Evolutionary conservation across 2,888 invertebrate genomes (phyloP), one percentile per base, ranked within the genome.

Genomic region (Polyploca ridens): DNA sequence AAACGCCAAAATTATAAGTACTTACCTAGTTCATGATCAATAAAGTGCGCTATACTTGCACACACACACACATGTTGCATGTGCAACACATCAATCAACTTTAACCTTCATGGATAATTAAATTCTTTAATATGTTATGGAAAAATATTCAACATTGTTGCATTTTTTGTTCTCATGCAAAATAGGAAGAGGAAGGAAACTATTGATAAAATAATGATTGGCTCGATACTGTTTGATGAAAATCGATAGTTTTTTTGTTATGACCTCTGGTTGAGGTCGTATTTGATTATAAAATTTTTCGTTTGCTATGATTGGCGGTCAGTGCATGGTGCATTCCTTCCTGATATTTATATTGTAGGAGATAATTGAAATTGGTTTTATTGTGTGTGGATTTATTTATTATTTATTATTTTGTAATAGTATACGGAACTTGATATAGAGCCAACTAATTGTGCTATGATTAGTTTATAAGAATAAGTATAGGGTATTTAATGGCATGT

Each of bases 231-330:
- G 61, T 41, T 61, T 41, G 38, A 14, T 19, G 61, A 65, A 69
- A 67, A 69, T 63, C 66, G 71, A 61, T 61, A 44, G 58, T 58
- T 58, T 63, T 63, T 62, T 49, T 66, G 64, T 64, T 38, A 49
- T 63, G 72, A 66, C 78, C 79, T 76, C 69, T 57, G 38, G 11
- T 38, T 60, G 54, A 66, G 69, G 70, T 61, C 68, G 13, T 62
- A 66, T 69, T 69, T 69, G 66, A 75, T 75, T 75, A 68, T 69
- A 33, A 69, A 54, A 66, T 63, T 69, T 72, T 65, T 58, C 66
- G 69, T 68, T 72, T 62, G 64, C 19, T 38, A 2, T 38, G 38
- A 38, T 38, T 38, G 38, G 57, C 16, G 19, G 13, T 27, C 13
- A 41, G 13, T 38, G 41, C 19, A 44, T 41, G 11, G 27, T 61